Base-by-base conservation (phyloP, 1,140 invertebrate genomes). In the Temnothorax longispinosus region DNA sequence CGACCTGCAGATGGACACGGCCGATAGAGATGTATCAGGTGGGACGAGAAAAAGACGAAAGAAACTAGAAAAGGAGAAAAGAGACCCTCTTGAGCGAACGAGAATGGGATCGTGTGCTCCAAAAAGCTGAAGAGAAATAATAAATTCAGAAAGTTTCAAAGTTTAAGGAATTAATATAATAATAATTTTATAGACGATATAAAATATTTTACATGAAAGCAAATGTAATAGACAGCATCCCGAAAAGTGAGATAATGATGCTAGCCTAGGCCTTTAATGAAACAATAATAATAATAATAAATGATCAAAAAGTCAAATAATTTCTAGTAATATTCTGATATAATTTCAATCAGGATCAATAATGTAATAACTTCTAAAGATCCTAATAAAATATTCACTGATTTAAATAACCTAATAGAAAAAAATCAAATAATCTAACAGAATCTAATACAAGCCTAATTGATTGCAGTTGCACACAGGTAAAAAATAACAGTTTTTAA, bases 11-110 rank as follows among this genome's bases (percentile, higher is more conserved):
- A 90, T 90, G 75, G 62, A 90, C 86, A 86, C 62, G 71, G 32
- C 65, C 86, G 89, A 90, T 90, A 90, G 76, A 88, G 86, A 90
- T 52, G 86, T 90, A 90, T 88, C 81, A 90, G 80, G 69, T 88
- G 86, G 69, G 35, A 90, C 38, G 32, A 56, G 54, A 58, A 52
- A 60, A 72, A 50, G 32, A 35, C 13, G 15, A 58, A 2, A 69
- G 60, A 38, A 21, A 38, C 10, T 3, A 18, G 47, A 71, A n/a
- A 18, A 32, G n/a, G 21, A 67, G 32, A 18, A 32, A 60, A 5
- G 32, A 35, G 32, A 44, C 5, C 11, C 52, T 18, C 41, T 44
- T n/a, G 38, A n/a, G n/a, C 35, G 5, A 52, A 11, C 32, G 64
- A 64, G 56, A 78, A 1, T 35, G 18, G 0, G 8, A 4, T 35